Evolutionary conservation across 2,797 vertebrate species (phyloP), one percentile per base, ranked within the genome.

Genomic region (Phalanger gymnotis): DNA sequence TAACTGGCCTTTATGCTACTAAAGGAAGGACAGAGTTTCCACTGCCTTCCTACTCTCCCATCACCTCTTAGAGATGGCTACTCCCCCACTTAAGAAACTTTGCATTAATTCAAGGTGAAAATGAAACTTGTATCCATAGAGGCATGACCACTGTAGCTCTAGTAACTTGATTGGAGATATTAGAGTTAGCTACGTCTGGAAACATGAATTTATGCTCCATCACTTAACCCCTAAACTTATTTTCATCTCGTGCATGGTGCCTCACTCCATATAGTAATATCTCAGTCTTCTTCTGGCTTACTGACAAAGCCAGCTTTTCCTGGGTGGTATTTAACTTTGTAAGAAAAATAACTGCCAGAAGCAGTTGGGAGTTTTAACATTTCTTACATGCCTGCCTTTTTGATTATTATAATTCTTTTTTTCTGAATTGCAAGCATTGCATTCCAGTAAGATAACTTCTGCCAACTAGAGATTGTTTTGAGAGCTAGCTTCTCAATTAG

Each of bases 361-460:
- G 52, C 22, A 27, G 28, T 91, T 5, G 0, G 10, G 57, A 54
- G 27, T 91, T 54, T 91, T 34, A 89, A 34, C 22, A 0, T 91
- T 54, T 16, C 22, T 61, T 81, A 34, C 40, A 1, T 34, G 2
- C 2, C 92, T n/a, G 34, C 90, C 96, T 93, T 97, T 97, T 90
- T 96, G 93, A 95, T 73, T 87, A 31, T 47, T 57, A 7, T 95
- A 97, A 91, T 96, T 40, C 30, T 95, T 51, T 93, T n/a, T 58
- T 94, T 97, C 90, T 92, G 90, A 93, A 95, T 58, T 97, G 91
- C 0, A 0, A 53, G 4, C n/a, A 55, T 91, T 94, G 54, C 6
- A 0, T 96, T 96, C 92, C 96, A 90, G 92, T 95, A 90, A 0
- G 95, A 96, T 93, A 93, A 10, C 53, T 97, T 57, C 94, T 96